phyloP scores from a whole-genome alignment of 2,888 invertebrate genomes.

The Drosophila demipolita region DNA sequence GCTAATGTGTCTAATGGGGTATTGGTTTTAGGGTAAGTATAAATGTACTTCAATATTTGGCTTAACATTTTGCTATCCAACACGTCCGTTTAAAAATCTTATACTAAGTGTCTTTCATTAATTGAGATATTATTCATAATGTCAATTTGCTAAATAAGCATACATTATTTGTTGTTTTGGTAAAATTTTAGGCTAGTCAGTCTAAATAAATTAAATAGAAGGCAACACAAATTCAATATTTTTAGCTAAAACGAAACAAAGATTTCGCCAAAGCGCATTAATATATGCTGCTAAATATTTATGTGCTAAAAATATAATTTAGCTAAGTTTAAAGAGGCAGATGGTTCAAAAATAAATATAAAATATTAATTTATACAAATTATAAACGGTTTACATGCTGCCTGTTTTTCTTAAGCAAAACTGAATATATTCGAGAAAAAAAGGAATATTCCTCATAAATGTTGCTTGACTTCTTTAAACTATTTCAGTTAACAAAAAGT shows the following conservation, averaged over 20 bases:
- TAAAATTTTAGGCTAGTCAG: constrained; percentile 80
- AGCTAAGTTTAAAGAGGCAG: constrained; percentile 27
- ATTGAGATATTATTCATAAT: constrained; percentile 45
- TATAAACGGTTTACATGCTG: constrained; percentile 8
- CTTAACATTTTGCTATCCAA: constrained; percentile 62
- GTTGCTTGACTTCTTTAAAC: not conserved
- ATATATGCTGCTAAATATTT: constrained; percentile 67
- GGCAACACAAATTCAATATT: constrained; percentile 55
- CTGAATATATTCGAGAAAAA: constrained; percentile 7
- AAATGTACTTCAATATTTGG: constrained; percentile 66
- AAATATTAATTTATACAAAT: not conserved
- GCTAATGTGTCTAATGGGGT: constrained; percentile 29
- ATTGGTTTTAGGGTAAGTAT: constrained; percentile 5
- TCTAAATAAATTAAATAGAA: constrained; percentile 75
- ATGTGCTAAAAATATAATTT: constrained; percentile 28
- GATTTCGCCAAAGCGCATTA: constrained; percentile 59
- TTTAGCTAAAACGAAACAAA: constrained; percentile 50
- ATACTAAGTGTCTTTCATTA: constrained; percentile 48
- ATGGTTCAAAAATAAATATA: not conserved
- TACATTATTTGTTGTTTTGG: constrained; percentile 45
- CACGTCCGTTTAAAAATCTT: constrained; percentile 54
- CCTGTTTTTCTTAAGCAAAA: constrained; percentile 8
- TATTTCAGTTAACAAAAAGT: not conserved
- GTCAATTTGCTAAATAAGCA: constrained; percentile 40
- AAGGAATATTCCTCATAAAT: not conserved